Conservation (phyloP, 2,797 vertebrate genomes). For the Smutsia gigantea region DNA sequence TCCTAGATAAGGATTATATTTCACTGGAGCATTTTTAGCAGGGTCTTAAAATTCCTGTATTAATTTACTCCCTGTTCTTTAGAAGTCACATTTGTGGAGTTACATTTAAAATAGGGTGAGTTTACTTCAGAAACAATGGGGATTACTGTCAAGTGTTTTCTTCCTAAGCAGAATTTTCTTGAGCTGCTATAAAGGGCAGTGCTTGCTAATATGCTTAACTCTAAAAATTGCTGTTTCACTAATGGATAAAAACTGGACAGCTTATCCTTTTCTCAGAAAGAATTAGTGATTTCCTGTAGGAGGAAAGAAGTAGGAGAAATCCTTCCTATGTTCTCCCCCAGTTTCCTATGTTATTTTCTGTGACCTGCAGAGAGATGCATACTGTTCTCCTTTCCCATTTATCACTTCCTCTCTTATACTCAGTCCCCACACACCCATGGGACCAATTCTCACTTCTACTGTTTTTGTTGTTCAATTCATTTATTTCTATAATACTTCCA, state of each 20-base stretch:
- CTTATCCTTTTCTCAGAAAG: conserved; percentile 74
- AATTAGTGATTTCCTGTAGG: conserved; percentile 66
- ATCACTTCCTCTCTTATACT: conserved; percentile 31
- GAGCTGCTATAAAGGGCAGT: conserved; percentile 33
- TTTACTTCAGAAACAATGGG: conserved; percentile 27
- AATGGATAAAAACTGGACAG: conserved; percentile 37
- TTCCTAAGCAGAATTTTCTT: conserved; percentile 47
- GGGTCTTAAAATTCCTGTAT: background rate
- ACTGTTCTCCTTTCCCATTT: conserved; percentile 27
- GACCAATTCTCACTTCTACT: conserved; percentile 37
- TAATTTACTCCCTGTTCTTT: conserved; percentile 42
- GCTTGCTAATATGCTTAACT: conserved; percentile 31
- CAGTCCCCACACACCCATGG: background rate
- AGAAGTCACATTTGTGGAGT: conserved; percentile 47
- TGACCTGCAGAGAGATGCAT: conserved; percentile 18
- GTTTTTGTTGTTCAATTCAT: conserved; percentile 50
- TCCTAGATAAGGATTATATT: background rate
- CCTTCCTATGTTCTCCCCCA: background rate
- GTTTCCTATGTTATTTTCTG: conserved; percentile 42
- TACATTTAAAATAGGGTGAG: background rate
- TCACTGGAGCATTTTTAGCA: conserved; percentile 18
- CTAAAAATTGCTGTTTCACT: conserved; percentile 56
- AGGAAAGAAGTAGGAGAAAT: conserved; percentile 35
- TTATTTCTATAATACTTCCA: conserved; percentile 45
- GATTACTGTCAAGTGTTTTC: background rate